Conservation (phyloP, 2,888 invertebrate species). For the Dryobota labecula region DNA sequence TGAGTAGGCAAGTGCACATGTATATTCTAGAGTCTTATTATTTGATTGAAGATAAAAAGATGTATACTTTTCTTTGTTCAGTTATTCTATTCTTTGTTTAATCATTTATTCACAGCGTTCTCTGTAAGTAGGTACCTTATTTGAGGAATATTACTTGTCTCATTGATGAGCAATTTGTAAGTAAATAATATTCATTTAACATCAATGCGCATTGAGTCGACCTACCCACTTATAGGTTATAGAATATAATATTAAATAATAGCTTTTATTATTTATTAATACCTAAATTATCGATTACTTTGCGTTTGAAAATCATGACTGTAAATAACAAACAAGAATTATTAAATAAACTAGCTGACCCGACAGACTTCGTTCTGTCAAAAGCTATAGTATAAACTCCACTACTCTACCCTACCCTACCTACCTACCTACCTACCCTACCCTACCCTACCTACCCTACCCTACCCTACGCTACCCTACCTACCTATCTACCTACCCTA, state of each 20-base stretch:
- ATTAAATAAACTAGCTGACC: no score
- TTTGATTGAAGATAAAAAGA: not conserved
- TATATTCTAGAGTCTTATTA: conserved; percentile 18
- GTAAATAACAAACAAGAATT: not conserved
- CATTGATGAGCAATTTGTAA: conserved; percentile 44
- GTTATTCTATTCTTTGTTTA: conserved; percentile 25
- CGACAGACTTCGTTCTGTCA: no score
- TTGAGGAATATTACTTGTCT: conserved; percentile 26
- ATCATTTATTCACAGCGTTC: conserved; percentile 1
- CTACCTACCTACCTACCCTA: no score
- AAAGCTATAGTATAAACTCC: no score
- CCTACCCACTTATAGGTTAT: conserved; percentile 3
- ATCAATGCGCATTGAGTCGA: conserved; percentile 18
- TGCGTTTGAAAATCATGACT: not conserved
- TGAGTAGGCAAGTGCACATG: not conserved
- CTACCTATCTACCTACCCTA: no score
- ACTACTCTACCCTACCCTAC: no score
- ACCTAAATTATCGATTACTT: not conserved
- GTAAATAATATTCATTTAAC: conserved; percentile 39
- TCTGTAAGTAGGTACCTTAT: not conserved
- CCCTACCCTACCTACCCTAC: no score
- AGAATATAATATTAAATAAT: conserved; percentile 1
- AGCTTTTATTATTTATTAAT: not conserved
- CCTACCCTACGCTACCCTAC: no score
- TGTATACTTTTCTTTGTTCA: conserved; percentile 14